Base-by-base conservation (phyloP, 2,888 invertebrate species). In the Plebejus melissa region DNA sequence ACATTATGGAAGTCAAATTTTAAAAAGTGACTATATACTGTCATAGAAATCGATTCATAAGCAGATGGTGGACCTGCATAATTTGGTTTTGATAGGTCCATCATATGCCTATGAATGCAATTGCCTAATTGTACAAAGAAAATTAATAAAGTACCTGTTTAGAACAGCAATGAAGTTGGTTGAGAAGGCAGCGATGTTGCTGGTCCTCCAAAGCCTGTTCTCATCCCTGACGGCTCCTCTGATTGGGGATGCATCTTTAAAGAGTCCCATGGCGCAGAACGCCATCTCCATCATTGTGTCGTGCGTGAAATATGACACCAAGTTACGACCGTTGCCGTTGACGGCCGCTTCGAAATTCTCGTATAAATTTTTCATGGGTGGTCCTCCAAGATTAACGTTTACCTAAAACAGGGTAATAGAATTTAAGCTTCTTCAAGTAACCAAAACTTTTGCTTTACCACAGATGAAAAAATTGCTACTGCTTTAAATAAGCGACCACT, bases 101-200 rank as follows among this genome's bases (percentile, higher is more conserved):
- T 41, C 41, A 41, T 9, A 2, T 46, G 46, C 7, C 6, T 41
- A 41, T 41, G 41, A 7, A 41, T 41, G 41, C 41, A 41, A 41
- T 41, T 41, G 41, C 41, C 7, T 1, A 41, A 41, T 46, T 9
- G 46, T 46, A 46, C 11, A 2, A 54, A 4, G 4, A 16, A 16
- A 54, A 54, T 3, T 54, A 16, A 4, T 4, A 54, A 16, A 54
- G 54, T 86, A 96, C 95, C 95, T 94, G 83, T 96, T 96, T 80
- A 97, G 94, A n/a, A 96, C 95, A 50, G 96, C 96, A 36, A 95
- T 95, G 13, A 97, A 83, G 85, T 97, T 97, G 0, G 94, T 92
- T 0, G 96, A 95, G 83, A 97, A 97, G 0, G 97, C 95, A 74
- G 94, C 94, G 58, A 97, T 92, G 2, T 89, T 83, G 11, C 97